Evolutionary conservation across 2,888 invertebrate species (phyloP).

Genomic region (Mantis religiosa): DNA sequence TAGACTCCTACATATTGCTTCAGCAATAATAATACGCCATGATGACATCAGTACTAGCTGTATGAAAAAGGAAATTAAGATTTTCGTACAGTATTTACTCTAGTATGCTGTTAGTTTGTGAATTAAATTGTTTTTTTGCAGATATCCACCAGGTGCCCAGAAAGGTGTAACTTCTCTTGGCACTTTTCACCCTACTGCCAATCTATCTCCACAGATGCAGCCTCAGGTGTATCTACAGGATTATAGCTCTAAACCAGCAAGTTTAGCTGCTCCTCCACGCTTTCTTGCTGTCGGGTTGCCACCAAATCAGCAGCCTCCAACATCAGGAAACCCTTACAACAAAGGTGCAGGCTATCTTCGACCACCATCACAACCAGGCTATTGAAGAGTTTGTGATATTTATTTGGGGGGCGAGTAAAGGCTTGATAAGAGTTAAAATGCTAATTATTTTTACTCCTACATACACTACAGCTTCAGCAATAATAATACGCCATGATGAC

Average conservation of each 20-base stretch:
- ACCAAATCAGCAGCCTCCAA: not conserved
- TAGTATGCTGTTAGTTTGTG: too few relatives aligned
- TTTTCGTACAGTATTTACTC: too few relatives aligned
- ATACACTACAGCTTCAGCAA: too few relatives aligned
- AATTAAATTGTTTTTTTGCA: not conserved
- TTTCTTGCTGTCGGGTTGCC: conserved; percentile 5
- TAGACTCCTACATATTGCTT: too few relatives aligned
- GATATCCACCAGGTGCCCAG: conserved; percentile 3
- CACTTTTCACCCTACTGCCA: not conserved
- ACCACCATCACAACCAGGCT: conserved; percentile 21
- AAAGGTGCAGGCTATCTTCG: conserved; percentile 24
- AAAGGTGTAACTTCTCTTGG: not conserved
- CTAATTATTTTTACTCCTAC: too few relatives aligned
- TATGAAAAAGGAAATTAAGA: too few relatives aligned
- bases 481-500: too few relatives aligned
- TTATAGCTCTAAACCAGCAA: not conserved
- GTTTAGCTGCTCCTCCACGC: not conserved
- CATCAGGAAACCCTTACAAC: conserved; percentile 26
- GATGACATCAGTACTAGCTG: too few relatives aligned
- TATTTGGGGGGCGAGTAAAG: not conserved
- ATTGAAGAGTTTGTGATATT: conserved; percentile 2
- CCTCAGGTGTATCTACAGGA: conserved; percentile 19
- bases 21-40: too few relatives aligned
- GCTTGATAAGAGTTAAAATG: not conserved
- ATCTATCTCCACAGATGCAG: not conserved